These are phyloP conservation scores for Scolopax mira DNA, from an alignment of 2,113 vertebrate species.

Conservation along the genomic window DNA sequence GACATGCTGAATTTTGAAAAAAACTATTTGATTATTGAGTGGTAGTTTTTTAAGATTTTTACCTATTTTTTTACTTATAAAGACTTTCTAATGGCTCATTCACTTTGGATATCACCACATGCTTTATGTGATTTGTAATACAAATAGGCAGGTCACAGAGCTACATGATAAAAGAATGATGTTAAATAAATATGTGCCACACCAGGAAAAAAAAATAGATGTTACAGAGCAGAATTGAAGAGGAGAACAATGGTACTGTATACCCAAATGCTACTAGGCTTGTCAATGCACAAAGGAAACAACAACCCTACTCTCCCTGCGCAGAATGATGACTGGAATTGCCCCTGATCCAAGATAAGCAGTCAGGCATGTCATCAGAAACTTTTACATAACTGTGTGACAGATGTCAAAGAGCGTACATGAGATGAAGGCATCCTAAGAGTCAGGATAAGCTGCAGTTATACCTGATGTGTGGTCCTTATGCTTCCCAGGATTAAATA, in stretches of 20 bases:
- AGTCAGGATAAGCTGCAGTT: conserved; percentile 14
- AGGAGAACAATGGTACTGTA: accelerated
- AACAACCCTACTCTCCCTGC: background rate
- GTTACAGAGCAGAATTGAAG: background rate
- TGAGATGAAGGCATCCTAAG: background rate
- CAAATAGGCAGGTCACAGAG: background rate
- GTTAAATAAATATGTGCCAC: background rate
- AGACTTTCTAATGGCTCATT: background rate
- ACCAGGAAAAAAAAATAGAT: background rate
- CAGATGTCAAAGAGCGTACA: conserved; percentile 21
- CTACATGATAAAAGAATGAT: background rate
- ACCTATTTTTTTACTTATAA: background rate
- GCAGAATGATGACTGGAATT: background rate
- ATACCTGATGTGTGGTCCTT: background rate
- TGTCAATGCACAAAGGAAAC: background rate
- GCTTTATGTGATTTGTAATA: background rate
- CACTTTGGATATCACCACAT: background rate
- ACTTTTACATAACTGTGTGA: background rate
- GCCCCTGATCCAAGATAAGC: conserved; percentile 6
- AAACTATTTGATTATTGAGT: background rate
- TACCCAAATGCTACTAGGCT: background rate
- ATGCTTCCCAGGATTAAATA: background rate
- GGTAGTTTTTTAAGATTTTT: background rate
- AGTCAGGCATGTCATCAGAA: background rate
- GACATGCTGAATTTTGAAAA: background rate